Evolutionary conservation across 1,140 invertebrate genomes (phyloP).

Genomic region (Lerema accius): DNA sequence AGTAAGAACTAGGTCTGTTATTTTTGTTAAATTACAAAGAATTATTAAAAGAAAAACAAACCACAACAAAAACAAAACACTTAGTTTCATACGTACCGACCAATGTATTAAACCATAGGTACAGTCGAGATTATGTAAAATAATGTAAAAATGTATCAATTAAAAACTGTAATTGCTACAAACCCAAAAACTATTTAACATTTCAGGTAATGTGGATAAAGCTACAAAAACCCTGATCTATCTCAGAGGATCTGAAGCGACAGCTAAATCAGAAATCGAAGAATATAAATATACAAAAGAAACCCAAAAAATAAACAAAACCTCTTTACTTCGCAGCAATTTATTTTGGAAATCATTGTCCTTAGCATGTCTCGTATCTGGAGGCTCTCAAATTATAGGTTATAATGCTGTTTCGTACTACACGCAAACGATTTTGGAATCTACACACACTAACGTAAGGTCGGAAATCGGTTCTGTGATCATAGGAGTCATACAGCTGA

Average conservation of each 20-base stretch:
- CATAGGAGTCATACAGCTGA: slow-evolving; percentile 84
- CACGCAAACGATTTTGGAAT: slow-evolving; percentile 86
- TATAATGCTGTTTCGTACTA: slow-evolving; percentile 20
- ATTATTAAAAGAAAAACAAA: too few relatives aligned
- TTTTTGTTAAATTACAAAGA: too few relatives aligned
- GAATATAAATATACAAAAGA: slow-evolving; percentile 32
- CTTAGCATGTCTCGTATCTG: slow-evolving; percentile 80
- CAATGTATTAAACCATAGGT: too few relatives aligned
- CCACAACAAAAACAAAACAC: too few relatives aligned
- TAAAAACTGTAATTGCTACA: too few relatives aligned
- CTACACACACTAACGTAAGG: slow-evolving; percentile 83
- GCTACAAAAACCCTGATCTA: slow-evolving; percentile 35
- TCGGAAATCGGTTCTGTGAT: slow-evolving; percentile 85
- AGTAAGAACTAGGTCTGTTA: too few relatives aligned
- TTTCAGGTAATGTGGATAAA: slow-evolving; percentile 45
- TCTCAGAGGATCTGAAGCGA: slow-evolving; percentile 40
- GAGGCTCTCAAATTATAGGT: slow-evolving; percentile 86
- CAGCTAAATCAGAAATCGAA: slow-evolving; percentile 42
- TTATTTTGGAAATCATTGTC: slow-evolving; percentile 80
- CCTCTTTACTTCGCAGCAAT: slow-evolving; percentile 50
- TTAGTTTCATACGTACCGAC: too few relatives aligned
- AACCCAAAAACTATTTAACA: too few relatives aligned
- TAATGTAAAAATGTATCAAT: too few relatives aligned
- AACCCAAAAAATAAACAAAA: slow-evolving; percentile 36
- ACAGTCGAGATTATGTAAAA: too few relatives aligned